These are phyloP conservation scores for Sarcophaga peregrina DNA, from an alignment of 1,140 invertebrate species.

Conservation along the genomic window DNA sequence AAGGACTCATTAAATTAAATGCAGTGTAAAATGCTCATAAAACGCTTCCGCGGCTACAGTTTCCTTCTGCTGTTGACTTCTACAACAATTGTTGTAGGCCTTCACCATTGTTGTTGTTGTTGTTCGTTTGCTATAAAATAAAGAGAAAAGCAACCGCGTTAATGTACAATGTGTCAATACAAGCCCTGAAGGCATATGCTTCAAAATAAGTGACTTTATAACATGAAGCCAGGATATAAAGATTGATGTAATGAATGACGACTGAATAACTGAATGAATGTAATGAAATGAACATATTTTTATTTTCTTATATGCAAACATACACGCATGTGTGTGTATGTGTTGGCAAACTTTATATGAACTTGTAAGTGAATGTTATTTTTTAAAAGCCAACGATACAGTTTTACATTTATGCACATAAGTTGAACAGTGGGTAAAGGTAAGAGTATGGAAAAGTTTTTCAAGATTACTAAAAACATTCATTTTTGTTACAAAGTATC, in stretches of 20 bases:
- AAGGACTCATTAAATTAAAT: slow-evolving; percentile 51
- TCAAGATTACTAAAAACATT: no score
- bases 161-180: background rate
- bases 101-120: background rate
- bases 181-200: background rate
- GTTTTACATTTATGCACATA: no score
- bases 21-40: slow-evolving; percentile 51
- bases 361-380: no score
- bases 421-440: background rate
- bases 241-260: slow-evolving; percentile 10
- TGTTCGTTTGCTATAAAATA: no score
- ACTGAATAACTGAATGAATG: slow-evolving; percentile 2
- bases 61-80: background rate
- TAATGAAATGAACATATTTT: no score
- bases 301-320: no score
- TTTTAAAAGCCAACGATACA: no score
- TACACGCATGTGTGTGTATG: background rate
- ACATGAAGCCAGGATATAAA: background rate
- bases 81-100: background rate
- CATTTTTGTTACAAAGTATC: no score
- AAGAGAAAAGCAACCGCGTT: background rate
- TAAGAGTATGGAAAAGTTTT: no score
- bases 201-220: slow-evolving; percentile 16
- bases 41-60: slow-evolving; percentile 36
- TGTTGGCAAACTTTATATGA: background rate